Conservation (phyloP, 2,797 vertebrate genomes). For the Myotis daubentonii region DNA sequence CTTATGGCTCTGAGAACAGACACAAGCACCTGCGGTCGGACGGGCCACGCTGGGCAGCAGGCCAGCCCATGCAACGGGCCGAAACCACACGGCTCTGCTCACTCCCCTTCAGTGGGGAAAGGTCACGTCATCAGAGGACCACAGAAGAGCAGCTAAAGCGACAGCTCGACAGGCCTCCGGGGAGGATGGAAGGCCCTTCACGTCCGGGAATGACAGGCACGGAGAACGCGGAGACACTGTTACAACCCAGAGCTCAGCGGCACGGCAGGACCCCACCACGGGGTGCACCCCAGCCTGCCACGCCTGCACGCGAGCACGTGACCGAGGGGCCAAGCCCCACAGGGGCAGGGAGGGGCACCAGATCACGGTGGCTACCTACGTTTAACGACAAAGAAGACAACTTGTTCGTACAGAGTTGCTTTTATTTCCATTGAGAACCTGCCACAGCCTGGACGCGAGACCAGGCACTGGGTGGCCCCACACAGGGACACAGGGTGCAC, state of each 20-base stretch:
- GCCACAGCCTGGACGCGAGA: no score
- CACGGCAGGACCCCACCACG: fast-evolving
- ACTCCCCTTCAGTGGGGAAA: no score
- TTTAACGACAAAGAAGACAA: conserved; percentile 76
- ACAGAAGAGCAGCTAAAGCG: fast-evolving
- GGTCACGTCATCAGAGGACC: not conserved
- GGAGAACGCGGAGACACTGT: fast-evolving
- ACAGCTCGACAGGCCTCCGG: not conserved
- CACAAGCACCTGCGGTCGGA: fast-evolving
- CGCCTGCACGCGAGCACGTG: fast-evolving
- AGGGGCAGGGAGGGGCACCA: not conserved
- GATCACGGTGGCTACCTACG: not conserved
- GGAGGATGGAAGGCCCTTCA: not conserved
- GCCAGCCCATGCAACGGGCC: fast-evolving
- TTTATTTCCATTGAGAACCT: no score
- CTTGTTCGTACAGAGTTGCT: conserved; percentile 64
- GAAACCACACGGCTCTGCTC: fast-evolving
- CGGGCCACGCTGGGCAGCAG: not conserved
- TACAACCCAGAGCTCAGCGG: not conserved
- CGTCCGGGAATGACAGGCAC: not conserved
- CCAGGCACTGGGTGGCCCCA: no score
- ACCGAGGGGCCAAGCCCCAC: fast-evolving
- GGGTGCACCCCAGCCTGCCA: not conserved
- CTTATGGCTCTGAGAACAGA: not conserved
- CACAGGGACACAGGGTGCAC: no score